Evolutionary conservation across 2,113 vertebrate genomes (phyloP).

Genomic region (Paradisaea rubra): DNA sequence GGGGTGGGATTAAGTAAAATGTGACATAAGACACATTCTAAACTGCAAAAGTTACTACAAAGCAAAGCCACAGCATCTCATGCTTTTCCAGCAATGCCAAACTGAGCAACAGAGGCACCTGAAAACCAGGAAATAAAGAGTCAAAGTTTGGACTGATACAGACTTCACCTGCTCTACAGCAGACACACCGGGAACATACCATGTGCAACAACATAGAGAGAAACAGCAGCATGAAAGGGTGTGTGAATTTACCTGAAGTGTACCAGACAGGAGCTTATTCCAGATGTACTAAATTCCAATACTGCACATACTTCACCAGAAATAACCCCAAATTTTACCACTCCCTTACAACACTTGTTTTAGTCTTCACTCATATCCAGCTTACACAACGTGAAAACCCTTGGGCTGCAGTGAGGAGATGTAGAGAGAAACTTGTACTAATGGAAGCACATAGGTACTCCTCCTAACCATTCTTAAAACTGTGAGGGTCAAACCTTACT

Average conservation of each 20-base stretch:
- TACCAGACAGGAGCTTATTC: background rate
- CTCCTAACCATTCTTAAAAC: background rate
- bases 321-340: background rate
- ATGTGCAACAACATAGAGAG: rapidly evolving
- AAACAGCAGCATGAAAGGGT: background rate
- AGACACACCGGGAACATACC: background rate
- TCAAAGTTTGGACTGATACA: background rate
- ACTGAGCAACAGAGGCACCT: background rate
- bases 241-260: background rate
- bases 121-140: background rate
- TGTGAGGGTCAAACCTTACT: background rate
- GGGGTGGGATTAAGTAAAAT: background rate
- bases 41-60: background rate
- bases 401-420: background rate
- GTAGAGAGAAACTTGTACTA: background rate
- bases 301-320: background rate
- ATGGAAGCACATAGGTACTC: background rate
- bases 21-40: background rate
- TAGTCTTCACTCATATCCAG: background rate
- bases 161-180: background rate
- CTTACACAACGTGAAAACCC: background rate
- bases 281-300: background rate
- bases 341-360: background rate
- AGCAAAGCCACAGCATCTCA: background rate
- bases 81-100: background rate